phyloP scores from a whole-genome alignment of 2,888 invertebrate species.

The Sesia bembeciformis region DNA sequence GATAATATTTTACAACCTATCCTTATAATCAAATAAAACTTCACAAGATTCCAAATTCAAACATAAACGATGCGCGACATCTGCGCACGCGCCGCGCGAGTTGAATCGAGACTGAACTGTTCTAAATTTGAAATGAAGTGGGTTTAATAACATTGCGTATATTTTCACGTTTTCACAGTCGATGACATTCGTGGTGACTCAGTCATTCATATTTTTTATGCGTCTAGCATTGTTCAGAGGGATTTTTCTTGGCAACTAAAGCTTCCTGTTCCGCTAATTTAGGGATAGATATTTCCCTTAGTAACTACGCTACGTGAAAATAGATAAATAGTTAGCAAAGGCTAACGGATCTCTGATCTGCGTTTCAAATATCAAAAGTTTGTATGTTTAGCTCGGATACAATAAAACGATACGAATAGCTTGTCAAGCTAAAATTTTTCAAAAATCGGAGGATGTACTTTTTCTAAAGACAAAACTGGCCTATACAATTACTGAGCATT shows the following conservation, averaged over 20 bases:
- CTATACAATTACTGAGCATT: too few species aligned
- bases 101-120: constrained; percentile 53
- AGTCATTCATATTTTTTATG: constrained; percentile 34
- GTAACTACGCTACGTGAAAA: not conserved
- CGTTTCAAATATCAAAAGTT: too few species aligned
- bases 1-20: too few species aligned
- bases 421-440: too few species aligned
- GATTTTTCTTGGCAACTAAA: not conserved
- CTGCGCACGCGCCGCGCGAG: constrained; percentile 49
- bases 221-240: constrained; percentile 4
- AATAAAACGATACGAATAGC: too few species aligned
- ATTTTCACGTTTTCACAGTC: constrained; percentile 56
- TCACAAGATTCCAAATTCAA: not conserved
- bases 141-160: constrained; percentile 64
- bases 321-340: too few species aligned
- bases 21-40: not conserved
- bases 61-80: constrained; percentile 20
- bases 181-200: constrained; percentile 46
- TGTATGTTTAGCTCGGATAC: too few species aligned
- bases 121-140: constrained; percentile 69
- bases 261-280: not conserved
- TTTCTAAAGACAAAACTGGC: too few species aligned
- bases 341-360: too few species aligned
- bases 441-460: too few species aligned
- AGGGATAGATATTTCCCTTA: not conserved